phyloP scores from a whole-genome alignment of 1,140 invertebrate species.

The Phortica variegata region DNA sequence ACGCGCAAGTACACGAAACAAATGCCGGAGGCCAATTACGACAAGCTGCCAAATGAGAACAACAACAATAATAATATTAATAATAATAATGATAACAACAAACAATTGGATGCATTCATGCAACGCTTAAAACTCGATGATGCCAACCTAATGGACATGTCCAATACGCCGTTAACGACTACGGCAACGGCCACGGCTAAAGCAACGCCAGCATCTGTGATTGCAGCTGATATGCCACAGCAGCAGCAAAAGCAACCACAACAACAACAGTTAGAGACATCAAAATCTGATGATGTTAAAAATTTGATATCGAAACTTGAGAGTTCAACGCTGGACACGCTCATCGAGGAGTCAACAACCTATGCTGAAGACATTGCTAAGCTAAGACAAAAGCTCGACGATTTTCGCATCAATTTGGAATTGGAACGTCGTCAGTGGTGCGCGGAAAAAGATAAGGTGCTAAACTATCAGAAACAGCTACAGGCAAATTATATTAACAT shows the following conservation, averaged over 20 bases:
- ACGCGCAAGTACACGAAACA: constrained; percentile 35
- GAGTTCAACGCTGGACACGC: constrained; percentile 39
- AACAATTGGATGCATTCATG: no score
- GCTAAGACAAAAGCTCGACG: constrained; percentile 42
- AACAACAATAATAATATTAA: no score
- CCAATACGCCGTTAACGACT: no score
- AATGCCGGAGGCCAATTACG: no score
- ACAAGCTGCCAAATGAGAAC: not conserved
- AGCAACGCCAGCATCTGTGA: not conserved
- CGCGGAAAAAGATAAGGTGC: constrained; percentile 48
- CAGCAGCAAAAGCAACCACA: constrained; percentile 27
- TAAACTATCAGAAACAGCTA: constrained; percentile 49
- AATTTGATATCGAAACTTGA: constrained; percentile 15
- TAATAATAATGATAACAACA: no score
- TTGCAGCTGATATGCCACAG: constrained; percentile 10
- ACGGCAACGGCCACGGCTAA: no score
- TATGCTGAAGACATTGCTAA: constrained; percentile 52
- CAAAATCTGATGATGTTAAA: not conserved
- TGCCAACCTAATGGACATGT: no score
- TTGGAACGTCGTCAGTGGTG: constrained; percentile 52
- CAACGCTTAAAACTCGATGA: no score
- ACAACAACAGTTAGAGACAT: constrained; percentile 21
- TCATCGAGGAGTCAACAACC: constrained; percentile 48
- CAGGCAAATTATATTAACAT: constrained; percentile 54
- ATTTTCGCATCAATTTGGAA: constrained; percentile 46